phyloP scores from a whole-genome alignment of 2,888 invertebrate species.

The Amphimallon solstitiale region DNA sequence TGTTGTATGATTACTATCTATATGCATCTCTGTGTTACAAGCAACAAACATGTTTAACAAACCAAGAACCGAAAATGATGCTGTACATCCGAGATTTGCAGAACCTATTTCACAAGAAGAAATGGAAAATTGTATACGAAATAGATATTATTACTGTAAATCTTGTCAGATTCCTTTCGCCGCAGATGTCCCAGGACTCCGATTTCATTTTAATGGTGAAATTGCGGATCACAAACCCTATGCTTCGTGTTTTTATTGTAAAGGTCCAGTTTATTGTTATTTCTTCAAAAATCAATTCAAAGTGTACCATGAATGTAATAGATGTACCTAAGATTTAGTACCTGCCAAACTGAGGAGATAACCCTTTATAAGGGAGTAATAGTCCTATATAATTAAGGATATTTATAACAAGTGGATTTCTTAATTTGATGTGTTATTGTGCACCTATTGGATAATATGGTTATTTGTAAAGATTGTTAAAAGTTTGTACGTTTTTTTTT shows the following conservation, averaged over 20 bases:
- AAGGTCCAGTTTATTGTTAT: slow-evolving; percentile 56
- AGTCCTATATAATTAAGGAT: too few species aligned
- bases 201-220: slow-evolving; percentile 55
- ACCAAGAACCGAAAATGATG: slow-evolving; percentile 53
- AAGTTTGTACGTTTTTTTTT: too few species aligned
- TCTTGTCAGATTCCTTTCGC: slow-evolving; percentile 57
- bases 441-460: too few species aligned
- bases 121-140: slow-evolving; percentile 52
- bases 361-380: too few species aligned
- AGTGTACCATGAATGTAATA: slow-evolving; percentile 56
- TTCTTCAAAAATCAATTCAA: slow-evolving; percentile 48
- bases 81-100: slow-evolving; percentile 57
- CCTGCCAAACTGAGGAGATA: too few species aligned
- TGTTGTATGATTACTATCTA: too few species aligned
- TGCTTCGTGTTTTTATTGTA: slow-evolving; percentile 58
- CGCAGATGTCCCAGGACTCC: slow-evolving; percentile 52
- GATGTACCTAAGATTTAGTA: slow-evolving; percentile 28
- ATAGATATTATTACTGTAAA: slow-evolving; percentile 56
- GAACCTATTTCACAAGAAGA: slow-evolving; percentile 49
- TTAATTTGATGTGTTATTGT: too few species aligned
- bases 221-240: slow-evolving; percentile 52
- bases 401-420: too few species aligned
- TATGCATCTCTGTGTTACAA: too few species aligned
- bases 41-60: background rate
- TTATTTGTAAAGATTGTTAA: too few species aligned